Conservation (phyloP, 2,797 vertebrate species). For the Pachyuromys duprasi region DNA sequence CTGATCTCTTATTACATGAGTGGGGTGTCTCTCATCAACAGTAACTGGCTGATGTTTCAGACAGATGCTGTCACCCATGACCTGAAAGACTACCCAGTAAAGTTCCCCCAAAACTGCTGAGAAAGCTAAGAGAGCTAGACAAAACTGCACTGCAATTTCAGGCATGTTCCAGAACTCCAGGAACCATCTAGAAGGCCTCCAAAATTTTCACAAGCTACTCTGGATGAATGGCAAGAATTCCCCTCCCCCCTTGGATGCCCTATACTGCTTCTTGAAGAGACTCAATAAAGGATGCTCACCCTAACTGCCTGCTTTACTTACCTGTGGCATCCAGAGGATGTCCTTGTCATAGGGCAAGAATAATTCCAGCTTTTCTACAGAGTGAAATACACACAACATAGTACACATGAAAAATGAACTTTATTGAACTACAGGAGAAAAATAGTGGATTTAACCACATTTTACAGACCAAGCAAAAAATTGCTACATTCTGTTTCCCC, state of each 20-base stretch:
- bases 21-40: not conserved
- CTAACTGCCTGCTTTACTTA: not conserved
- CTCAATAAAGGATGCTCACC: not conserved
- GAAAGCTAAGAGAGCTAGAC: not conserved
- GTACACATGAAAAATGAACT: conserved; percentile 64
- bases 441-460: conserved; percentile 63
- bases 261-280: not conserved
- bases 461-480: conserved; percentile 73
- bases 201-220: not conserved
- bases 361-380: not conserved
- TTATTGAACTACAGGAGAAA: conserved; percentile 79
- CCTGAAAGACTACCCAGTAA: not conserved
- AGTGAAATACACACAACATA: conserved; percentile 44
- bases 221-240: not conserved
- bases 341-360: not conserved
- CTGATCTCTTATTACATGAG: not conserved
- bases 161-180: not conserved
- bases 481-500: conserved; percentile 42
- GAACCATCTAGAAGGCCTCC: not conserved
- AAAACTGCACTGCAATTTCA: not conserved
- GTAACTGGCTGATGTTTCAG: not conserved
- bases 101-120: not conserved
- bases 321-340: not conserved
- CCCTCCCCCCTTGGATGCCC: accelerated
- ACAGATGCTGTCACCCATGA: not conserved